Evolutionary conservation across 2,113 vertebrate species (phyloP), one percentile per base, ranked within the genome.

Genomic region (Osmerus eperlanus): DNA sequence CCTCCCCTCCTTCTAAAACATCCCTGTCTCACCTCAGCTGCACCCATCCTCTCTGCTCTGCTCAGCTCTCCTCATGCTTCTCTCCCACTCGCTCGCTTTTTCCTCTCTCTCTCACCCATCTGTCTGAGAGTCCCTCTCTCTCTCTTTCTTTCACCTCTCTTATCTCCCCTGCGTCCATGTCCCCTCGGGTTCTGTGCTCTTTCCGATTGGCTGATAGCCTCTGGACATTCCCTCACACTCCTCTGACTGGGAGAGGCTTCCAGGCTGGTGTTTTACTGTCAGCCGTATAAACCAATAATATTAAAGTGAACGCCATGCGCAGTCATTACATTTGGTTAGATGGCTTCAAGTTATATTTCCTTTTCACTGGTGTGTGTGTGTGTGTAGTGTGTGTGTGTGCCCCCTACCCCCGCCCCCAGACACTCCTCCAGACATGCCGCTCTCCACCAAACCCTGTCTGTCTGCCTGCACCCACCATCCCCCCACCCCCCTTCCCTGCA

Each of bases 381-480:
- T 47, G 41, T 47, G 9, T 1, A n/a, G 41, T 47, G 41, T 47
- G 41, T 47, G 41, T 47, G 41, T 47, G 41, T 47, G 7, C 41
- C 41, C 9, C 41, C 41, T 47, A 18, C 54, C 54, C 54, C 54
- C 54, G 16, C 54, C 28, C 23, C 63, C 29, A 47, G 8, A 9
- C 41, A 47, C 5, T 47, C 41, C 41, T 47, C 41, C 41, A 47
- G 41, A 47, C 41, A 47, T 12, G 41, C 41, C 32, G 13, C 29
- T 51, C 52, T 36, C 12, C 16, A 81, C 82, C 74, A 72, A 70
- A 72, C 62, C 81, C 76, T 81, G 70, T 54, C 29, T 67, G 70
- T 79, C 56, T 51, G 74, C 54, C 62, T 47, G 14, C 3, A 14
- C 15, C 67, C 7, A 53, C 3, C 52, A 14, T 12, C 4, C 67